Conservation (phyloP, 2,888 invertebrate species). For the Hemicrepidius hirtus region DNA sequence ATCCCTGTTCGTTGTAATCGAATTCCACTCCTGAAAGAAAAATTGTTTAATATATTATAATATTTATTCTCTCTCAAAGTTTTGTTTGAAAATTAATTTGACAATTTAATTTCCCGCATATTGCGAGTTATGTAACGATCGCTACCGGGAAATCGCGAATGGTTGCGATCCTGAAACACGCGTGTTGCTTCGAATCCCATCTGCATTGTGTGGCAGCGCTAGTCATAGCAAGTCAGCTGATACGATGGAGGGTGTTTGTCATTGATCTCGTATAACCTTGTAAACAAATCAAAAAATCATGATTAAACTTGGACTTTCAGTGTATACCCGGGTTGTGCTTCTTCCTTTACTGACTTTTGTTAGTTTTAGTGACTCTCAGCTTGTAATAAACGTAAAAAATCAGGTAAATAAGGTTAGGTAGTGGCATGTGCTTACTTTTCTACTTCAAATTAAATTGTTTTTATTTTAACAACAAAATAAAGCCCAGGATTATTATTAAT, state of each 20-base stretch:
- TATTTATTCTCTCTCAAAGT: too few relatives aligned
- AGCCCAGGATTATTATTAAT: too few relatives aligned
- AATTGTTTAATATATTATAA: too few relatives aligned
- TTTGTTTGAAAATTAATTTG: too few relatives aligned
- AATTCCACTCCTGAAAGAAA: too few relatives aligned
- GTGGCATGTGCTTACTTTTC: conserved; percentile 41
- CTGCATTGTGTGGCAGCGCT: conserved; percentile 57
- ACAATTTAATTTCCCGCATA: conserved; percentile 3
- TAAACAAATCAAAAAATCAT: conserved; percentile 51
- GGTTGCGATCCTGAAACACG: conserved; percentile 23
- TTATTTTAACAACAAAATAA: too few relatives aligned
- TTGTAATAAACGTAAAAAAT: conserved; percentile 69
- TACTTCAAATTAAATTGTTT: too few relatives aligned
- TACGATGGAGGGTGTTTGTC: conserved; percentile 58
- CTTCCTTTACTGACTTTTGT: conserved; percentile 58
- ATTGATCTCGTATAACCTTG: conserved; percentile 44
- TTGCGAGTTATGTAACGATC: background rate
- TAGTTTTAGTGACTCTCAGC: conserved; percentile 63
- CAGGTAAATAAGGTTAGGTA: conserved; percentile 62
- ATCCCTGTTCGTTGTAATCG: too few relatives aligned
- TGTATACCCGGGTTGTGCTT: conserved; percentile 48
- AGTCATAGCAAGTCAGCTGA: conserved; percentile 57
- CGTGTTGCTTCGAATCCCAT: conserved; percentile 48
- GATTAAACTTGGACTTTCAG: conserved; percentile 30
- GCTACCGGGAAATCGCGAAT: conserved; percentile 7